These are phyloP conservation scores for Lagocephalus sceleratus DNA, from an alignment of 2,797 vertebrate species.

Conservation along the genomic window DNA sequence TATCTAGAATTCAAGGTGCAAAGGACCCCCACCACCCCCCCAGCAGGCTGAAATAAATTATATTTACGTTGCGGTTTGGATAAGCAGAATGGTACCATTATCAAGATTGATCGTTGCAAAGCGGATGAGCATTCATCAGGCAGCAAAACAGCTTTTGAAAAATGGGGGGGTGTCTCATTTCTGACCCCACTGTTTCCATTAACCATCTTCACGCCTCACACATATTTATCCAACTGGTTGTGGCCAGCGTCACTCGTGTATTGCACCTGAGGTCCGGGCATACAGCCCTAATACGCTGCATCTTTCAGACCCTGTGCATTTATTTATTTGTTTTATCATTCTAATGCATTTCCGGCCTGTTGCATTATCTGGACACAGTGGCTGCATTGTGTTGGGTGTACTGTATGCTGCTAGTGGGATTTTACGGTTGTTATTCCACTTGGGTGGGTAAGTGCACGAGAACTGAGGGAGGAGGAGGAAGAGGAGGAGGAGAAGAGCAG, in stretches of 20 bases:
- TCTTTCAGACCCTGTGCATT: constrained; percentile 23
- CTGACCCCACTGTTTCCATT: constrained; percentile 23
- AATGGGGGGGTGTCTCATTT: constrained; percentile 45
- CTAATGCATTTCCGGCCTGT: constrained; percentile 58
- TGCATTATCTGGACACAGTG: constrained; percentile 56
- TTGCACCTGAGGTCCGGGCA: constrained; percentile 37
- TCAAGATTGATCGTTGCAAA: constrained; percentile 51
- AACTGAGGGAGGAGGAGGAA: not conserved
- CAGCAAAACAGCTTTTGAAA: constrained; percentile 40
- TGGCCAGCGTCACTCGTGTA: constrained; percentile 41
- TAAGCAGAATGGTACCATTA: constrained; percentile 55
- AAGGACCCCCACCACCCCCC: constrained; percentile 8
- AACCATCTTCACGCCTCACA: constrained; percentile 36
- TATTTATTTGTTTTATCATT: constrained; percentile 41
- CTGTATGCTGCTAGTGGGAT: constrained; percentile 55
- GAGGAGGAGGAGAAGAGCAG: constrained; percentile 20
- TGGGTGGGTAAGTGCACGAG: constrained; percentile 30
- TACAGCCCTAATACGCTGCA: constrained; percentile 35
- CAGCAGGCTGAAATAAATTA: constrained; percentile 41
- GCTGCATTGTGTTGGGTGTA: constrained; percentile 52
- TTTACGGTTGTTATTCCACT: constrained; percentile 55
- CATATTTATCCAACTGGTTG: constrained; percentile 37
- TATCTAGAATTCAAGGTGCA: constrained; percentile 5
- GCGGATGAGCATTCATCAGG: constrained; percentile 52
- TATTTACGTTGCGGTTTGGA: constrained; percentile 61